Base-by-base conservation (phyloP, 2,888 invertebrate species). In the Neoaliturus tenellus region DNA sequence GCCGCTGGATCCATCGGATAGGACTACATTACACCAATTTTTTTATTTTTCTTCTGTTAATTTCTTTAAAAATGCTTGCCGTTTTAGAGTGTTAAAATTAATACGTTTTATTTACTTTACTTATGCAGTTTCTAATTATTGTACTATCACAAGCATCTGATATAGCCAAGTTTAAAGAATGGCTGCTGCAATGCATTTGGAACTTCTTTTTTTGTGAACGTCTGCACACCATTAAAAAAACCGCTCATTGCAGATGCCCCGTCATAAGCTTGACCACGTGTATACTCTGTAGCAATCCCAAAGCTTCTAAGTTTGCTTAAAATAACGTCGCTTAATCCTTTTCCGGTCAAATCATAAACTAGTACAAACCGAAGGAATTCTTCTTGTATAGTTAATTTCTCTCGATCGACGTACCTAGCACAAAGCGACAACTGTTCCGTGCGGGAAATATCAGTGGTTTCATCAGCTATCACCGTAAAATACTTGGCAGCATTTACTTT, bases 151-250 rank as follows among this genome's bases (percentile, higher is more conserved):
- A 67, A 35, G 80, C 33, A 71, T 67, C 48, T 44, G 75, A 83
- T 71, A 85, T 73, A 2, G 83, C 83, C n/a, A 82, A 41, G 31
- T 83, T 84, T n/a, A 85, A 58, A 17, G 81, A 81, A 67, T 85
- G 82, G 23, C 80, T 62, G 39, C 69, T 73, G 78, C 82, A 84
- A 39, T 28, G 85, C 75, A 20, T 41, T 81, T 14, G 82, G 85
- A 41, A 81, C 41, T 71, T 80, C 62, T n/a, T 82, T 39, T 84
- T 80, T 84, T 48, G 84, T 33, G 25, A 75, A 55, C 12, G 35
- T 39, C 39, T 85, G 82, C 0, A 81, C 71, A 41, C 80, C 85
- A 33, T 81, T 81, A 48, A 48, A n/a, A n/a, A n/a, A n/a, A n/a
- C n/a, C 78, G 48, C 78, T 78, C 78, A 51, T 78, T 4, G 78